Evolutionary conservation across 2,797 vertebrate species (phyloP).

Genomic region (Buphagus erythrorhynchus): DNA sequence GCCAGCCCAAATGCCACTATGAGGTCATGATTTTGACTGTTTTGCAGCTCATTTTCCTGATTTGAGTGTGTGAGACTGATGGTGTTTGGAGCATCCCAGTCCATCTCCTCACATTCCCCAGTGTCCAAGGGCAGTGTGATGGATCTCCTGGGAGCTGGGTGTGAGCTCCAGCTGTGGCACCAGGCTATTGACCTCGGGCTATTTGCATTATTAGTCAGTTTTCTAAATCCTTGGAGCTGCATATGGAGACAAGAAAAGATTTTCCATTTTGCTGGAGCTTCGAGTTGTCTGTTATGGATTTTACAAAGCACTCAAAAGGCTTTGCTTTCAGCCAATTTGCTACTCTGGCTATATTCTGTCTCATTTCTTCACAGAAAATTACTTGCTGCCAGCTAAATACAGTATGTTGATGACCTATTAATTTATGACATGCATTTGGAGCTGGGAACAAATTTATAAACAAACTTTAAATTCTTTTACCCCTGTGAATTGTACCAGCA

Average conservation of each 20-base stretch:
- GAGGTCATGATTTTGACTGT: background rate
- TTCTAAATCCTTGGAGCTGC: slow-evolving; percentile 59
- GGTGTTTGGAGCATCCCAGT: background rate
- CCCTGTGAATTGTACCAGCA: background rate
- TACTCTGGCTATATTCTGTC: slow-evolving; percentile 6
- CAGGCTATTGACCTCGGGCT: slow-evolving; percentile 68
- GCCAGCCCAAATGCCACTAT: background rate
- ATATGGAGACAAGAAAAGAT: background rate
- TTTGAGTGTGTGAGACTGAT: background rate
- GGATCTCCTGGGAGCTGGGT: slow-evolving; percentile 9
- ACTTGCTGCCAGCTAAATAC: slow-evolving; percentile 39
- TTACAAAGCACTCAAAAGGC: slow-evolving; percentile 11
- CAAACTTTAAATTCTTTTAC: slow-evolving; percentile 35
- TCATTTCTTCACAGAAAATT: background rate
- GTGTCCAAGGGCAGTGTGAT: background rate
- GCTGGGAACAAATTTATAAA: slow-evolving; percentile 61
- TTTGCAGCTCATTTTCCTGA: background rate
- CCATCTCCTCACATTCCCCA: background rate
- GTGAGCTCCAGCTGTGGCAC: slow-evolving; percentile 41
- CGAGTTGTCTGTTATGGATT: background rate
- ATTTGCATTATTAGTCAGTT: slow-evolving; percentile 77
- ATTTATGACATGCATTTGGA: slow-evolving; percentile 59
- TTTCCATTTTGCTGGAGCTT: slow-evolving; percentile 46
- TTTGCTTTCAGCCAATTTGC: background rate
- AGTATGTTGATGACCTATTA: slow-evolving; percentile 40